Base-by-base conservation (phyloP, 2,797 vertebrate species). In the Pitangus sulphuratus region DNA sequence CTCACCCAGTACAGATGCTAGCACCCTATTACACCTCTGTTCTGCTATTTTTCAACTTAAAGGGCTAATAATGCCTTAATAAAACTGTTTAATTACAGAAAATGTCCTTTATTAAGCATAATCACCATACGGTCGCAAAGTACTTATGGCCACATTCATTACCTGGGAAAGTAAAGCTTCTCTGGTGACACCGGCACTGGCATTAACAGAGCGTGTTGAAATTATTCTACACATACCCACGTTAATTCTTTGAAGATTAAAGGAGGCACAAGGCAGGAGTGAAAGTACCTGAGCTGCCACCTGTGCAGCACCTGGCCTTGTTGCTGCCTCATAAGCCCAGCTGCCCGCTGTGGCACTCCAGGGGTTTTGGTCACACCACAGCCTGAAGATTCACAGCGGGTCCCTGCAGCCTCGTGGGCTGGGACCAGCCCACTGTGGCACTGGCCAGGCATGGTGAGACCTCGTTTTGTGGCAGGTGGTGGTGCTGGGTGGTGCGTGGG, bases 21-120 rank as follows among this genome's bases (percentile, higher is more conserved):
- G 35, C 91, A 92, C 70, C 92, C 95, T 90, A 61, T 78, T 79
- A 65, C 77, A 90, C 88, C 95, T 84, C 90, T 37, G 35, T 4
- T 95, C 58, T 19, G 85, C 93, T 91, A 91, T 95, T 96, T 91
- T 91, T 96, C 94, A 95, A 87, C 80, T 86, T 91, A 91, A 91
- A 94, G 83, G 83, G 74, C 91, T 95, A 96, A 94, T 93, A 97
- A 91, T 79, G 88, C 90, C 92, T 91, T 94, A 94, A 93, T 95
- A 95, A 95, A 95, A 88, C 61, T 75, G 69, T 90, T 94, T 97
- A 95, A 95, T 95, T 95, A 79, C 90, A 53, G 66, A 83, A 94
- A 93, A 92, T 86, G 80, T 81, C 91, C 88, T 81, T 91, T 91
- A 95, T 95, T 95, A 88, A 84, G 61, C 80, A 26, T 62, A 76